Base-by-base conservation (phyloP, 1,140 invertebrate species). In the Philotrypesis tridentata region DNA sequence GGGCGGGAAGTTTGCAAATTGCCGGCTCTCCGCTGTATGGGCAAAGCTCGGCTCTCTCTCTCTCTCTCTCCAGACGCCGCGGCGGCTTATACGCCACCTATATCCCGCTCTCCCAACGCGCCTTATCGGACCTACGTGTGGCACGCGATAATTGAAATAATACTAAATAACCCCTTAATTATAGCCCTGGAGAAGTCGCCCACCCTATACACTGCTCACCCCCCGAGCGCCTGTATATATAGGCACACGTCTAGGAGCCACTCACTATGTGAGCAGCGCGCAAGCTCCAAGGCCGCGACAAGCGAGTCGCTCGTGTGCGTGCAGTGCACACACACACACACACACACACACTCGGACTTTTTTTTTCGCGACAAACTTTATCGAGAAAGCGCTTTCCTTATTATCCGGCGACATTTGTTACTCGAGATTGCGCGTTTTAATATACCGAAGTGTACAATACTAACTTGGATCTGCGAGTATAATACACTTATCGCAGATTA, bases 81-180 rank as follows among this genome's bases (percentile, higher is more conserved):
- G 5, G 31, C 43, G 12, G 31, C 55, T 31, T 67, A 61, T 79
- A 70, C 86, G 3, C 33, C 33, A 37, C 33, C 4, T 37, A 37
- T 37, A 37, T 9, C 33, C 33, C 33, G 9, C 4, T 40, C 85
- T 86, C 2, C 7, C 4, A 5, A 17, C 48, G 84, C 84, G 86
- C 83, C 84, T 87, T 88, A 88, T 88, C 87, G 79, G 82, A 67
- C 78, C 23, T 87, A 86, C 87, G 86, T 88, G 85, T 87, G 86
- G 87, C 88, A 88, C 87, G 87, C 87, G 87, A 89, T 88, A 88
- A 89, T 88, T 89, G 88, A 88, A 89, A 89, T 89, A 88, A 89
- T 89, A 87, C 85, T 87, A 87, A 89, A 88, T 88, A 88, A 89
- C 85, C 84, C 84, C 84, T 84, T 89, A 88, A 89, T 88, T 89